Base-by-base conservation (phyloP, 2,888 invertebrate species). In the Amiota mariae region DNA sequence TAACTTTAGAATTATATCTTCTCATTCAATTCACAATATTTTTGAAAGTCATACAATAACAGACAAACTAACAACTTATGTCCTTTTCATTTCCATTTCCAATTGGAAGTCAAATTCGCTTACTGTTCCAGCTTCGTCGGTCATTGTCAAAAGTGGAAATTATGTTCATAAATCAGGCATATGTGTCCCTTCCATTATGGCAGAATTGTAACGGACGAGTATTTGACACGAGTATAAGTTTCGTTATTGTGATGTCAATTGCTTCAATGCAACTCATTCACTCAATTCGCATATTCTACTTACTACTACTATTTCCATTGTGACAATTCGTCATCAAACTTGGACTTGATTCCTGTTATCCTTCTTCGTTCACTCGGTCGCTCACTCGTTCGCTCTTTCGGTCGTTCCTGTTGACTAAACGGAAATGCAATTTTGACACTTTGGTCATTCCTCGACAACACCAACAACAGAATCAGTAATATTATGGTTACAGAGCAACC, bases 161-260 rank as follows among this genome's bases (percentile, higher is more conserved):
- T 82, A 82, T 84, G 84, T 83, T 84, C 84, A 83, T 83, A 83
- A 83, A 83, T 83, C 83, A 83, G 82, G 82, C 81, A 82, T 80
- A 80, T 82, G 83, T 82, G 82, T 36, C 36, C 36, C 6, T 36
- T 36, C 36, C 36, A 36, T 36, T 36, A 36, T 36, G 36, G 6
- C 6, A 36, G 6, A 36, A 36, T 36, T n/a, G n/a, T n/a, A n/a
- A n/a, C n/a, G n/a, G n/a, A n/a, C n/a, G n/a, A 6, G 6, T 36
- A 6, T 36, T 36, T 81, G 82, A 80, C 72, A 48, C 57, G 51
- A n/a, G 57, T n/a, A 47, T 10, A 57, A 48, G 72, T 54, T 11
- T 47, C 57, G 56, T 63, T 63, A 63, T 63, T 63, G 46, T 63
- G 15, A 36, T 63, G 63, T 63, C 63, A 63, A 63, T 63, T 63